Base-by-base conservation (phyloP, 2,113 vertebrate genomes). In the Sphyrna mokarran region DNA sequence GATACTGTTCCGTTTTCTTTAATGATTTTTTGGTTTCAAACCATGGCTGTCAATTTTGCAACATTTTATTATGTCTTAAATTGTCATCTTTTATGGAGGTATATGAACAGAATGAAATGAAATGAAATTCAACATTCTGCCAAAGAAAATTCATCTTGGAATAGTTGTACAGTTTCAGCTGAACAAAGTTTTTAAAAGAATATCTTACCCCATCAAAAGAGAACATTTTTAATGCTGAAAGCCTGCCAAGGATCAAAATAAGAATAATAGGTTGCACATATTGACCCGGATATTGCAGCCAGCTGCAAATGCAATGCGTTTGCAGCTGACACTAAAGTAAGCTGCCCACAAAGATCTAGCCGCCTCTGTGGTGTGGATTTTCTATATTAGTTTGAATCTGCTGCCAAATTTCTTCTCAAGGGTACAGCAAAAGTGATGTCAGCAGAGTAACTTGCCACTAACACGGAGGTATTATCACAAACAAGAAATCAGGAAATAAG, bases 31-130 rank as follows among this genome's bases (percentile, higher is more conserved):
- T 11, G 70, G 66, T 68, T 94, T 68, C 66, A 94, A 23, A 40
- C 40, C 66, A 70, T n/a, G 70, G 43, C 20, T 94, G 66, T 43
- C n/a, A 69, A 43, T 23, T 40, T 18, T 69, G 91, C 91, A 94
- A 69, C 3, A 33, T 89, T 89, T 89, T 48, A 58, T 58, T 29
- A 63, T 43, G 23, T 26, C 63, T 68, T 94, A 94, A 68, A 69
- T 94, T 70, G 43, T 94, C 58, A 3, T n/a, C 26, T 40, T 40
- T 66, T 48, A 94, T 89, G 66, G 37, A 43, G 4, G 66, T 69
- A 68, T 18, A 94, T n/a, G 70, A 94, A 94, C n/a, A 69, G 63
- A 94, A 70, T 94, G 11, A 94, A 66, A 70, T 94, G 11, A 94
- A 66, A 22, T 63, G 61, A 68, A 94, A n/a, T 94, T 94, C n/a